Evolutionary conservation across 2,113 vertebrate species (phyloP).

Genomic region (Gymnocephalus cernua): DNA sequence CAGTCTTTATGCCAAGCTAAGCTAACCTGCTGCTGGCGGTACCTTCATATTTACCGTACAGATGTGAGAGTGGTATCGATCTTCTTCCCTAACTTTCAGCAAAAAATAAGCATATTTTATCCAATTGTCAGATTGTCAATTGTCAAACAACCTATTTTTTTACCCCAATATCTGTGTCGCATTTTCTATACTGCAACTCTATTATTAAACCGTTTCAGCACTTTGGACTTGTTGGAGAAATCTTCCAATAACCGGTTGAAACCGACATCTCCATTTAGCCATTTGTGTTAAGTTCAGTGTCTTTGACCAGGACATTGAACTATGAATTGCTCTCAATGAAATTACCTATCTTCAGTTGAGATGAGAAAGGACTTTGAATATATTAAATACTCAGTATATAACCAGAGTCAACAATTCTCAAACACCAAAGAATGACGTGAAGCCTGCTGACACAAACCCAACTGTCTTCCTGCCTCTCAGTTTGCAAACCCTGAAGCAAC

Average conservation of each 20-base stretch:
- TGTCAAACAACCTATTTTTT: neutral
- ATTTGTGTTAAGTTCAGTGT: neutral
- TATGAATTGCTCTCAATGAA: neutral
- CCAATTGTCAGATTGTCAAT: neutral
- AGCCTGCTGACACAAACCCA: conserved; percentile 39
- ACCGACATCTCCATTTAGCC: neutral
- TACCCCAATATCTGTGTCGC: neutral
- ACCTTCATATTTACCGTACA: neutral
- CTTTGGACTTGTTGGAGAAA: neutral
- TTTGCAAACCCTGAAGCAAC: conserved; percentile 50
- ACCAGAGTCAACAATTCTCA: conserved; percentile 4
- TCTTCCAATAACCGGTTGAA: neutral
- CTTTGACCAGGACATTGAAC: neutral
- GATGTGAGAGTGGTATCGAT: neutral
- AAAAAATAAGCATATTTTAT: neutral
- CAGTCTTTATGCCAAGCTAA: neutral
- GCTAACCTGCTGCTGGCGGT: neutral
- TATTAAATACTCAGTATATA: neutral
- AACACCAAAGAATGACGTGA: conserved; percentile 16
- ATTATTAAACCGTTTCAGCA: neutral
- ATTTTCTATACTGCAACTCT: neutral
- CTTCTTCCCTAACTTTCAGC: neutral
- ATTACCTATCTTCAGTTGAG: neutral
- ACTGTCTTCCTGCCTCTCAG: conserved; percentile 34
- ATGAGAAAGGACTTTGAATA: conserved; percentile 15